These are phyloP conservation scores for Ceratosolen fusciceps DNA, from an alignment of 1,140 invertebrate genomes.

Conservation along the genomic window DNA sequence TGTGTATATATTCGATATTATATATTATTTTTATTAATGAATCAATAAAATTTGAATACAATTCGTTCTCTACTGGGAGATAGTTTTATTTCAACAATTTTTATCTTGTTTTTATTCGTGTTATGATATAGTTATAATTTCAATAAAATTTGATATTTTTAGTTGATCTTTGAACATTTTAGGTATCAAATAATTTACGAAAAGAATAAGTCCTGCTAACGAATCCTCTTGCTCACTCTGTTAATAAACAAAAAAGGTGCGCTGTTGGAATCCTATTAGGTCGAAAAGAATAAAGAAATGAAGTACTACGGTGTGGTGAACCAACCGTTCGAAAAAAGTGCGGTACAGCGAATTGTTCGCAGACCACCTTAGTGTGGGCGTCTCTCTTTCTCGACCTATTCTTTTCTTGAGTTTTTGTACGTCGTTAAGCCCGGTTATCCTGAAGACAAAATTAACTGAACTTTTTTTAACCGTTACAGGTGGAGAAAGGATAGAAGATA, in stretches of 20 bases:
- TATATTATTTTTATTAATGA: too few species aligned
- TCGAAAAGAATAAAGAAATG: not conserved
- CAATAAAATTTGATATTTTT: not conserved
- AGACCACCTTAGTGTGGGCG: not conserved
- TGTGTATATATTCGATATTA: too few species aligned
- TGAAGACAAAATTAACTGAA: not conserved
- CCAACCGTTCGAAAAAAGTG: not conserved
- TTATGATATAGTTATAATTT: not conserved
- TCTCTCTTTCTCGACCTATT: conserved; percentile 54
- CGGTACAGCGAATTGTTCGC: not conserved
- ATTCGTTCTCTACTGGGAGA: too few species aligned
- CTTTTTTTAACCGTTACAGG: not conserved
- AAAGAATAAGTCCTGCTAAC: not conserved
- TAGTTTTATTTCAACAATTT: too few species aligned
- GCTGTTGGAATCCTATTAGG: not conserved
- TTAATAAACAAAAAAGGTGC: not conserved
- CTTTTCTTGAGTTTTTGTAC: not conserved
- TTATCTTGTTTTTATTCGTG: too few species aligned
- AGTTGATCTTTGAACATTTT: not conserved
- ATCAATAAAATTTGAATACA: too few species aligned
- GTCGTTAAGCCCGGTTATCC: not conserved
- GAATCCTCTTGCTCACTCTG: not conserved
- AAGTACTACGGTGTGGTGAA: not conserved
- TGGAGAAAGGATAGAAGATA: not conserved
- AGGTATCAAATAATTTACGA: not conserved